Evolutionary conservation across 2,888 invertebrate genomes (phyloP), one percentile per base, ranked within the genome.

Genomic region (Tinea semifulvella): DNA sequence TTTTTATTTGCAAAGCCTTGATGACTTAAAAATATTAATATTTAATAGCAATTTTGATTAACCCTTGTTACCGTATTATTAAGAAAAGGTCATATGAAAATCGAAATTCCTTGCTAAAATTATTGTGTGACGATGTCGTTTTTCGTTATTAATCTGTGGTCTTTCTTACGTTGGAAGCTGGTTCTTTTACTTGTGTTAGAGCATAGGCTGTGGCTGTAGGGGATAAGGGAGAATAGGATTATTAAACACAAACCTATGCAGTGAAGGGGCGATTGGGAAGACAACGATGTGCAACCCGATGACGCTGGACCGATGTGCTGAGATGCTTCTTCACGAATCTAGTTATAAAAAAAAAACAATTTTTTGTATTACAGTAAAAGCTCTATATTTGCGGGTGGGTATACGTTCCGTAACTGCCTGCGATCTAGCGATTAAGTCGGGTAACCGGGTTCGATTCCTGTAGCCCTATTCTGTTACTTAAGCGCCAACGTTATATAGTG

Each of bases 171-270:
- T 19, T 28, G 38, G 16, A 20, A 11, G 5, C n/a, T 14, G n/a
- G n/a, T n/a, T n/a, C n/a, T n/a, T 31, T 31, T 31, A 31, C 10
- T 38, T 14, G 17, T 22, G 35, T 35, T 18, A 25, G 28, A 26
- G 14, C 40, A 18, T 39, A 18, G 35, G 7, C 10, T 13, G 13
- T 22, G 25, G 25, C 7, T 31, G 11, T n/a, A n/a, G n/a, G n/a
- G n/a, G n/a, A n/a, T n/a, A n/a, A 31, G 31, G 31, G 6, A 64
- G 53, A 74, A 57, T 53, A 76, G 55, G 56, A 74, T 56, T 58
- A 81, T 57, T 56, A 80, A 60, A 51, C 74, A 82, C 82, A 82
- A 82, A 82, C 82, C 82, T 82, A 82, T 57, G 62, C 81, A 82
- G 52, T 60, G 65, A 55, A 69, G 72, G 2, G 71, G 63, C 8